Conservation (phyloP, 1,140 invertebrate genomes). For the Phthorimaea operculella region DNA sequence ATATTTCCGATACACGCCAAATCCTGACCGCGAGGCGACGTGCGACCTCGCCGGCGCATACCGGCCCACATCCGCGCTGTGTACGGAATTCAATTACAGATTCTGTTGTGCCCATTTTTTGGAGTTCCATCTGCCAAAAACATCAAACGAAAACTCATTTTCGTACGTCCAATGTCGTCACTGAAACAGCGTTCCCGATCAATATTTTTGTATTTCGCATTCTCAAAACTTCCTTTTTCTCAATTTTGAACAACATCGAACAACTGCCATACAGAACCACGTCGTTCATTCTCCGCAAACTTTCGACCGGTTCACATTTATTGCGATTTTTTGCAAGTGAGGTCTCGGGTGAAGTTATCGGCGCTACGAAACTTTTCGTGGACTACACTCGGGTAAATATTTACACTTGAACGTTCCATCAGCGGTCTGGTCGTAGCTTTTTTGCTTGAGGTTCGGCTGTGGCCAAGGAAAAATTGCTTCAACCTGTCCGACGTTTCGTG, state of each 20-base stretch:
- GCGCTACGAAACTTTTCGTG: conserved; percentile 45
- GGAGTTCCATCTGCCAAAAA: conserved; percentile 9
- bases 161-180: neutral
- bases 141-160: neutral
- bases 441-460: conserved; percentile 35
- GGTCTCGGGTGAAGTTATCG: conserved; percentile 34
- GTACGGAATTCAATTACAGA: conserved; percentile 53
- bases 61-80: conserved; percentile 27
- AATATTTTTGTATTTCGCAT: neutral
- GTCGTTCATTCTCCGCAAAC: neutral
- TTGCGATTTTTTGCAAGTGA: conserved; percentile 33
- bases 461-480: conserved; percentile 37
- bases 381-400: conserved; percentile 44
- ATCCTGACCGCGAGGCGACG: conserved; percentile 43
- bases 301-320: conserved; percentile 17
- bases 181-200: neutral
- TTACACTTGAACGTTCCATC: conserved; percentile 46
- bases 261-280: neutral
- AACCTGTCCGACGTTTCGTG: conserved; percentile 26
- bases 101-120: conserved; percentile 19
- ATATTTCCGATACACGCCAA: conserved; percentile 45
- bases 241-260: neutral
- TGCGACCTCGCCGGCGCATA: conserved; percentile 26
- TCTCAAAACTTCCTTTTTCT: neutral
- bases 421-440: conserved; percentile 31